phyloP scores from a whole-genome alignment of 2,113 vertebrate species.

The Trogon melanurus region DNA sequence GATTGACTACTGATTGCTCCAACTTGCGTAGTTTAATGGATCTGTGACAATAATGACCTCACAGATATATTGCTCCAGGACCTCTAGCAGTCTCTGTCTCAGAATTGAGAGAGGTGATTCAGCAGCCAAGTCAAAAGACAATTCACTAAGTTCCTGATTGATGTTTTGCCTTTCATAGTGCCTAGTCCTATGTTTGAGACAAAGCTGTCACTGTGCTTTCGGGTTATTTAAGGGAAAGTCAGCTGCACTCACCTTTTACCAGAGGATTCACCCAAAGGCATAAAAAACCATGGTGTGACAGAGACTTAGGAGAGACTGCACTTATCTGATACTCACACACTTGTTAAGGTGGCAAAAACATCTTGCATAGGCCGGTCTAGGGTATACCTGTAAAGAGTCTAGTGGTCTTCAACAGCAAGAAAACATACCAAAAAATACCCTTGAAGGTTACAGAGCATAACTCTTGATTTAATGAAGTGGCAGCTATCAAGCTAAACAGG shows the following conservation, averaged over 20 bases:
- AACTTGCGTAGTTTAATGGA: background rate
- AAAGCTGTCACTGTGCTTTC: background rate
- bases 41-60: background rate
- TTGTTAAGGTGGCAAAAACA: background rate
- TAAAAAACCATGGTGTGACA: background rate
- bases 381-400: background rate
- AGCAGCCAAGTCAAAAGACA: background rate
- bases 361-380: background rate
- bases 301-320: background rate
- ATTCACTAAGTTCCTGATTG: background rate
- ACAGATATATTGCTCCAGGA: background rate
- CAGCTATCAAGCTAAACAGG: background rate
- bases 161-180: background rate
- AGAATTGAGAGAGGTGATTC: background rate
- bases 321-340: background rate
- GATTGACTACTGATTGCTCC: background rate
- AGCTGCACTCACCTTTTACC: background rate
- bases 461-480: background rate
- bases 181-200: background rate
- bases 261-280: background rate
- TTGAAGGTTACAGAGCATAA: background rate
- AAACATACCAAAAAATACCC: background rate
- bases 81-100: background rate
- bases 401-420: background rate
- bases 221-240: background rate